A percentile compares a stretch with the other conserved stretches of the same genome.
These are phyloP conservation scores for Galaxias olidus DNA, from an alignment of 2,797 vertebrate genomes.

Conservation along the genomic window DNA sequence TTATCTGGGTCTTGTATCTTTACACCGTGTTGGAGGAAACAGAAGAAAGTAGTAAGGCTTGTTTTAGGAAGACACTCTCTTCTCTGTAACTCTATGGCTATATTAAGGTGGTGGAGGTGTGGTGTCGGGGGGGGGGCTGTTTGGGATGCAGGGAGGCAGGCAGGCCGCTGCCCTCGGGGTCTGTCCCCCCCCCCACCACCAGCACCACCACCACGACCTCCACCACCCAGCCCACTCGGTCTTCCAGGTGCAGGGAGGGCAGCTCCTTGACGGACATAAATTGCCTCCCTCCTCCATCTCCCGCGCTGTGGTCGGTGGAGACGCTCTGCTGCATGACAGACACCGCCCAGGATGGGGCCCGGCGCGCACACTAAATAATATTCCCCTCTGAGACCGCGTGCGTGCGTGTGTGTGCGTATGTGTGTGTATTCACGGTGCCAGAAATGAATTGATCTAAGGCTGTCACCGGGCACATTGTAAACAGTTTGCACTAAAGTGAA, in stretches of 20 bases:
- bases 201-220: conserved; percentile 36
- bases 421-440: not conserved
- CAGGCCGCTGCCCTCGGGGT: conserved; percentile 31
- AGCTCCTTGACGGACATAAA: conserved; percentile 74
- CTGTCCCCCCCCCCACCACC: conserved; percentile 14
- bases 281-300: conserved; percentile 69
- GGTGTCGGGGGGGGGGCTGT: conserved; percentile 35
- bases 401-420: not conserved
- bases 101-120: conserved; percentile 18
- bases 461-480: no score
- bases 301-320: conserved; percentile 68
- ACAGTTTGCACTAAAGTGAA: no score
- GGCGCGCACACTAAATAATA: conserved; percentile 65
- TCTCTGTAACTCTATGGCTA: not conserved
- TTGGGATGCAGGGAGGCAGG: conserved; percentile 54
- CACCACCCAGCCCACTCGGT: conserved; percentile 23
- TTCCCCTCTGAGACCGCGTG: conserved; percentile 36
- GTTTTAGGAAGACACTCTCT: no score
- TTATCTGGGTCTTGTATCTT: no score
- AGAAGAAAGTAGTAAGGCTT: no score
- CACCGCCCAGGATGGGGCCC: conserved; percentile 61
- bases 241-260: conserved; percentile 60
- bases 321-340: conserved; percentile 76
- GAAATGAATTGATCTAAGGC: no score
- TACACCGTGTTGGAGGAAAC: no score